Conservation (phyloP, 2,888 invertebrate species). For the Endomychus coccineus region DNA sequence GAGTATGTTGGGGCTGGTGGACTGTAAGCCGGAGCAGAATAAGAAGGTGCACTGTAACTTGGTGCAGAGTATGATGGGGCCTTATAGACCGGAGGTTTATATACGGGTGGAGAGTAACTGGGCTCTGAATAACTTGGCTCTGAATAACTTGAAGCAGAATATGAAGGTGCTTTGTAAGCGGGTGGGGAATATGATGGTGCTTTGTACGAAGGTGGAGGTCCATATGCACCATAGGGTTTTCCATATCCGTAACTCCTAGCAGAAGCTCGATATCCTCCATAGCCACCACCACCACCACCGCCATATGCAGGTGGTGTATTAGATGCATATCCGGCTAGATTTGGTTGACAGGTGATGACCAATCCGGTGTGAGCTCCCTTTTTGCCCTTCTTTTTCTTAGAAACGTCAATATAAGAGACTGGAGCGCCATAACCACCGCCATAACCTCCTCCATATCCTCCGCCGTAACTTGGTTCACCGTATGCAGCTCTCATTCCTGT, state of each 20-base stretch:
- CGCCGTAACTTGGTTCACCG: no score
- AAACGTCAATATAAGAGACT: conserved; percentile 8
- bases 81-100: conserved; percentile 11
- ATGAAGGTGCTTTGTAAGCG: conserved; percentile 9
- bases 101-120: conserved; percentile 10
- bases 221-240: conserved; percentile 11
- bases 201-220: conserved; percentile 9
- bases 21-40: conserved; percentile 12
- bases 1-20: conserved; percentile 19
- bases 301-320: conserved; percentile 18
- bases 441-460: conserved; percentile 14
- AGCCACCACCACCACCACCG: conserved; percentile 17
- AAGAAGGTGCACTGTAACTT: conserved; percentile 11
- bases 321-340: conserved; percentile 39
- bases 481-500: conserved; percentile 10
- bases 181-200: conserved; percentile 14
- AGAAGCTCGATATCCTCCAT: conserved; percentile 14
- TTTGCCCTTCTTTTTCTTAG: conserved; percentile 18
- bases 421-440: conserved; percentile 14
- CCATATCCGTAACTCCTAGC: conserved; percentile 7
- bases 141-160: conserved; percentile 9
- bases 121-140: conserved; percentile 12
- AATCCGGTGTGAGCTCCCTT: conserved; percentile 34
- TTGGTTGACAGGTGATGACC: conserved; percentile 43
- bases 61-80: conserved; percentile 15